phyloP scores from a whole-genome alignment of 2,797 vertebrate genomes.

The Lophius americanus region DNA sequence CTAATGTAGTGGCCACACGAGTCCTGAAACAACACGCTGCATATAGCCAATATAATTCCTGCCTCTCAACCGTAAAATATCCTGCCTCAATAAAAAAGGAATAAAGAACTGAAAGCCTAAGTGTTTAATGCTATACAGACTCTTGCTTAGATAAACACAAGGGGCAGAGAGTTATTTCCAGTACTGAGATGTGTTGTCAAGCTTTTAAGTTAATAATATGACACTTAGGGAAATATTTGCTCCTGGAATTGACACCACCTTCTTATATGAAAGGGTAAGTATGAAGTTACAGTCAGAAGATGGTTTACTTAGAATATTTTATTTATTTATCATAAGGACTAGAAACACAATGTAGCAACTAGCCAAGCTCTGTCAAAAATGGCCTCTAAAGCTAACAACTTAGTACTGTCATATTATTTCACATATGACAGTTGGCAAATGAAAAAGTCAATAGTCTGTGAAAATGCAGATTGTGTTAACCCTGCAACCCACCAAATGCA shows the following conservation, averaged over 20 bases:
- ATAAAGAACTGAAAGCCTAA: constrained; percentile 58
- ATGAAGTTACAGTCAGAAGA: too few species aligned
- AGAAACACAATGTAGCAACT: background rate
- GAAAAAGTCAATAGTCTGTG: too few species aligned
- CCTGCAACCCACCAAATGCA: too few species aligned
- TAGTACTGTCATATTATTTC: background rate
- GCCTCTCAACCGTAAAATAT: constrained; percentile 63
- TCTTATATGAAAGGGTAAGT: background rate
- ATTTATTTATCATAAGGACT: background rate
- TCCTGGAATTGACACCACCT: background rate
- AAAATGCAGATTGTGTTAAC: too few species aligned
- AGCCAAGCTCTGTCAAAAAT: background rate
- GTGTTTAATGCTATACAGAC: constrained; percentile 49
- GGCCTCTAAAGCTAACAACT: background rate
- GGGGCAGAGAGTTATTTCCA: constrained; percentile 12
- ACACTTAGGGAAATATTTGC: constrained; percentile 8
- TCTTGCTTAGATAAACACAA: constrained; percentile 40
- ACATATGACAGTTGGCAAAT: background rate
- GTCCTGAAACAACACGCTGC: constrained; percentile 75
- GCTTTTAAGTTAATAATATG: constrained; percentile 1
- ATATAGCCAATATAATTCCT: constrained; percentile 69
- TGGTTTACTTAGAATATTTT: background rate
- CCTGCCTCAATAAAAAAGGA: constrained; percentile 61
- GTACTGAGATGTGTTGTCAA: background rate
- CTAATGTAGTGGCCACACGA: constrained; percentile 66